A percentile compares a stretch with the other conserved stretches of the same genome.
phyloP scores from a whole-genome alignment of 2,797 vertebrate genomes.

The Gymnopithys bicolor region DNA sequence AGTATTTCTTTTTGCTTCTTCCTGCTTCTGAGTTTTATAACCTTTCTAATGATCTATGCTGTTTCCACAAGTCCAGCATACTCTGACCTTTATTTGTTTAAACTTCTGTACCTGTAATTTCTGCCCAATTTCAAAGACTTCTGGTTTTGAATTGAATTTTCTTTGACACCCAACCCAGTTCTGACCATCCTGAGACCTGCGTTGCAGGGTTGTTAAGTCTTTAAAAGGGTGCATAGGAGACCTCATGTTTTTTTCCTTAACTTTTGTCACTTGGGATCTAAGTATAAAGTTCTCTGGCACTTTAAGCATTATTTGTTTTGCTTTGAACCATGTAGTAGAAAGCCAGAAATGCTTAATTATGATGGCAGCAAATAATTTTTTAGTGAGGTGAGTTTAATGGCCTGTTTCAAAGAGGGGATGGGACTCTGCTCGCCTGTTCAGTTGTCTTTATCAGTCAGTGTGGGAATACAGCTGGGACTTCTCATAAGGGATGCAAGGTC shows the following conservation, averaged over 20 bases:
- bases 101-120: neutral
- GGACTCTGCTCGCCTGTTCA: constrained; percentile 32
- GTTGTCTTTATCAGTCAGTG: constrained; percentile 68
- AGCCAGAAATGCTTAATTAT: neutral
- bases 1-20: neutral
- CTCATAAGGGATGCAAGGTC: constrained; percentile 66
- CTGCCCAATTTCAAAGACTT: neutral
- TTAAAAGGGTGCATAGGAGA: neutral
- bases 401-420: neutral
- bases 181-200: neutral
- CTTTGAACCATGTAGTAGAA: neutral
- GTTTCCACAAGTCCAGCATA: neutral
- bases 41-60: neutral
- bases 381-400: constrained; percentile 25
- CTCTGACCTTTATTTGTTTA: neutral
- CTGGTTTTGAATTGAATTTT: neutral
- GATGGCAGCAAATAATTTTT: neutral
- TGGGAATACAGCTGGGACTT: constrained; percentile 72
- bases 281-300: neutral
- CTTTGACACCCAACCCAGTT: neutral
- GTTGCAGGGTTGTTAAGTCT: neutral
- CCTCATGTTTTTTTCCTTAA: neutral
- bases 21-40: neutral
- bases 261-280: neutral
- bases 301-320: neutral